These are phyloP conservation scores for Boloria selene DNA, from an alignment of 2,888 invertebrate genomes.

Conservation along the genomic window DNA sequence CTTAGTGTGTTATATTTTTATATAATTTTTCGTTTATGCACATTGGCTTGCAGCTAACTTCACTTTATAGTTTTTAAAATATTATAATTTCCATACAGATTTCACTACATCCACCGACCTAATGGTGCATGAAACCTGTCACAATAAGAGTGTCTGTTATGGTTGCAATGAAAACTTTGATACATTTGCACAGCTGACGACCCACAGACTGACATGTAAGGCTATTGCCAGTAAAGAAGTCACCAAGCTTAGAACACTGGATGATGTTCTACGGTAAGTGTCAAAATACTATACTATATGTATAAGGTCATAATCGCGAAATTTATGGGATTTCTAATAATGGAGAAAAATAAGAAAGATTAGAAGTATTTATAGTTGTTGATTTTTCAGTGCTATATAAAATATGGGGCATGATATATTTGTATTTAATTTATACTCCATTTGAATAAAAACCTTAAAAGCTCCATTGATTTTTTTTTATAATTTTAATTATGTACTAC, in stretches of 20 bases:
- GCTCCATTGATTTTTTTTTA: no score
- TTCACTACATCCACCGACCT: slow-evolving; percentile 69
- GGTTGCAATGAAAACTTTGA: slow-evolving; percentile 63
- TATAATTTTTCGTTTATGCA: background rate
- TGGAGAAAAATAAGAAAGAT: no score
- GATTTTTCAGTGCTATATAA: no score
- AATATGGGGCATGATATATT: no score
- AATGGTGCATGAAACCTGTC: slow-evolving; percentile 72
- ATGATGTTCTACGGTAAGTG: slow-evolving; percentile 54
- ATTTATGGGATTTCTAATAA: no score
- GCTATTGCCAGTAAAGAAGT: slow-evolving; percentile 44
- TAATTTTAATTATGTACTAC: no score
- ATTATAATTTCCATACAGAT: slow-evolving; percentile 46
- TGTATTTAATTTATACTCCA: no score
- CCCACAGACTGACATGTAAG: slow-evolving; percentile 58
- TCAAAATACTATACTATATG: no score
- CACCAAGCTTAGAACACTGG: slow-evolving; percentile 55
- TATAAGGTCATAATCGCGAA: no score
- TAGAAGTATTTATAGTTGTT: no score
- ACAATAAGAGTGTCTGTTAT: slow-evolving; percentile 65
- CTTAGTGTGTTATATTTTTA: background rate
- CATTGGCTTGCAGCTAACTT: background rate
- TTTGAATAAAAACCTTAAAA: no score
- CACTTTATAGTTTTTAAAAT: background rate
- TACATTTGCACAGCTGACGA: slow-evolving; percentile 54